Percentiles rank a stretch among this genome's conserved stretches.
phyloP scores from a whole-genome alignment of 2,888 invertebrate genomes.

The Hetaerina titia region DNA sequence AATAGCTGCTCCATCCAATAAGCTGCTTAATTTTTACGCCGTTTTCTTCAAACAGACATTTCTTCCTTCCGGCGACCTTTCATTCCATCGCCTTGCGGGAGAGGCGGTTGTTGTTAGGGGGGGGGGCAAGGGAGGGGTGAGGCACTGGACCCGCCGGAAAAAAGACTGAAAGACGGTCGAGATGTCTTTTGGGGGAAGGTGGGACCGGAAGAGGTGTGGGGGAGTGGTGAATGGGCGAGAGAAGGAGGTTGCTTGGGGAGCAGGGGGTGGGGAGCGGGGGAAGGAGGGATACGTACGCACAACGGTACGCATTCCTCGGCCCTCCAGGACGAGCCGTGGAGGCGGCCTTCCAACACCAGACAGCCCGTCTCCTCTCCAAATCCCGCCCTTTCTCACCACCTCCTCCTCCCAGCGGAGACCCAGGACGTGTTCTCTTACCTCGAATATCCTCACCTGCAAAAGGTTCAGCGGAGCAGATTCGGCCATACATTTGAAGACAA shows the following conservation, averaged over 20 bases:
- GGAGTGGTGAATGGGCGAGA: neutral
- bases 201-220: slow-evolving; percentile 3
- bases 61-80: neutral
- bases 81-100: neutral
- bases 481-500: no score
- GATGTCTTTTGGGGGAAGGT: neutral
- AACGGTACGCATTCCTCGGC: neutral
- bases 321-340: neutral
- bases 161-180: neutral
- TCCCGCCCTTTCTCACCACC: neutral
- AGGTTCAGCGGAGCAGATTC: no score
- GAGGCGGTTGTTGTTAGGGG: neutral
- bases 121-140: neutral
- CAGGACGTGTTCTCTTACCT: neutral
- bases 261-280: neutral
- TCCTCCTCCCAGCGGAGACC: neutral
- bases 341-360: neutral
- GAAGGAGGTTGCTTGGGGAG: neutral
- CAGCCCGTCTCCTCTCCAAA: neutral
- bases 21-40: slow-evolving; percentile 20
- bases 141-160: neutral
- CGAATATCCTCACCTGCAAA: no score
- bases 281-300: neutral
- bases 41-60: neutral
- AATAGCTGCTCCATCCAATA: neutral